Conservation (phyloP, 2,888 invertebrate species). For the Leuctra nigra region DNA sequence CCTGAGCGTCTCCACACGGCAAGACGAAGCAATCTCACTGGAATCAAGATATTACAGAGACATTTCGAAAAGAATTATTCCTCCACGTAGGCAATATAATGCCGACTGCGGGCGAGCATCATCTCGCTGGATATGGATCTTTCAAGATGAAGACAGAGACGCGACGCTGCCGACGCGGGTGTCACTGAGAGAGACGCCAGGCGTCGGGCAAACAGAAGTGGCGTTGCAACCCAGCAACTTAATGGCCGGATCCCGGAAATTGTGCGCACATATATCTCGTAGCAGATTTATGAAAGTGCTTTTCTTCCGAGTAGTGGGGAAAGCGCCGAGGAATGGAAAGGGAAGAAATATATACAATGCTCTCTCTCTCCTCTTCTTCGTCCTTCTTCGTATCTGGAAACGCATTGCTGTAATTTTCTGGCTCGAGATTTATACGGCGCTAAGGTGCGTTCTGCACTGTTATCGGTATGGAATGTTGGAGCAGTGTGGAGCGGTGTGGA, state of each 20-base stretch:
- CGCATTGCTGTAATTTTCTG: slow-evolving; percentile 30
- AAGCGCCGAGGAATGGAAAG: slow-evolving; percentile 34
- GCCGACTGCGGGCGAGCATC: slow-evolving; percentile 9
- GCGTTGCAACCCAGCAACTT: slow-evolving; percentile 38
- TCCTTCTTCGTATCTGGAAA: slow-evolving; percentile 27
- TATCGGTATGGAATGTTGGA: slow-evolving; percentile 29
- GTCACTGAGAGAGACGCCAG: slow-evolving; percentile 31
- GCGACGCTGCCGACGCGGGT: slow-evolving; percentile 29
- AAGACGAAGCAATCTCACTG: slow-evolving; percentile 9
- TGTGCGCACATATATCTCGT: slow-evolving; percentile 85
- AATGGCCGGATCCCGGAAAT: slow-evolving; percentile 88
- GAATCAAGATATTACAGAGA: slow-evolving; percentile 24
- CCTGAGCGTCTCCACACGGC: neutral
- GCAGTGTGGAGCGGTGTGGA: slow-evolving; percentile 5
- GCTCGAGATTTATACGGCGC: slow-evolving; percentile 28
- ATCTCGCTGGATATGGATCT: slow-evolving; percentile 18
- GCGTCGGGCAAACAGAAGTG: slow-evolving; percentile 23
- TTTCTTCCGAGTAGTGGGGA: slow-evolving; percentile 49
- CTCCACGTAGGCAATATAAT: slow-evolving; percentile 21
- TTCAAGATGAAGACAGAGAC: slow-evolving; percentile 42
- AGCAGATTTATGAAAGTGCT: slow-evolving; percentile 87
- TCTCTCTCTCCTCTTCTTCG: slow-evolving; percentile 25
- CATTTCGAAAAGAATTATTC: slow-evolving; percentile 24
- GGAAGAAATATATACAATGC: slow-evolving; percentile 28
- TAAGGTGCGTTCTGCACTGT: slow-evolving; percentile 28